Conservation (phyloP, 53 echinoderm and acorn worm species). For the Zoroaster sp. region DNA sequence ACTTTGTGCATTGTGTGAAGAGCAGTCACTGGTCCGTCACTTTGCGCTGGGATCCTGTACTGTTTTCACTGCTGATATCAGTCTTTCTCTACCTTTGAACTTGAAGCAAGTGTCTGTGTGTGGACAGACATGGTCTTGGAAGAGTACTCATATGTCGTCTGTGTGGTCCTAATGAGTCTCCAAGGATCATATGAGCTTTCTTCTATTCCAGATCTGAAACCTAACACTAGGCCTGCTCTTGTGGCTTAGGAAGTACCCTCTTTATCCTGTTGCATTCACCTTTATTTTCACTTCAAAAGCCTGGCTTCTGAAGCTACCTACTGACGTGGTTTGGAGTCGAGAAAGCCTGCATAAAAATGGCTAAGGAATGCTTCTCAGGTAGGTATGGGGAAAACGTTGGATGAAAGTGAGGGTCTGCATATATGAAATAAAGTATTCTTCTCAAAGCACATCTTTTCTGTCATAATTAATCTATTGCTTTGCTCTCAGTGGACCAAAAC, state of each 20-base stretch:
- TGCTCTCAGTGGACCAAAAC: no score
- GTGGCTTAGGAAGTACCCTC: conserved; percentile 11
- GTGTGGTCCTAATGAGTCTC: conserved; percentile 57
- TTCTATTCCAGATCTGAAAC: conserved; percentile 29
- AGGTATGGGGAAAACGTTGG: neutral
- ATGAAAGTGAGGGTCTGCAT: no score
- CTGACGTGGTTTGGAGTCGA: neutral
- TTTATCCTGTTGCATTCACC: neutral
- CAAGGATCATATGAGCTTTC: neutral
- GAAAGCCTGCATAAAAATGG: conserved; percentile 20
- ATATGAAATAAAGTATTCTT: no score
- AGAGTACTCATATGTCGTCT: neutral
- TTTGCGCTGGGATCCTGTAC: neutral
- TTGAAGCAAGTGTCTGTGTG: conserved; percentile 38
- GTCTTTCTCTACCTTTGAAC: conserved; percentile 11
- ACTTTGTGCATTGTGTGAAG: neutral
- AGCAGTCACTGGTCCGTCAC: neutral
- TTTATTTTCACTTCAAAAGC: neutral
- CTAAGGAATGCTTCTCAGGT: conserved; percentile 1
- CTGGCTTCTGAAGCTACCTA: neutral
- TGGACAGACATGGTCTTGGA: conserved; percentile 7
- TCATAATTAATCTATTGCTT: no score
- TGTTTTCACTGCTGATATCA: neutral
- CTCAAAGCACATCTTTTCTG: no score
- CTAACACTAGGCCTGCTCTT: conserved; percentile 4